Percentiles rank a stretch among this genome's conserved stretches.
Conservation (phyloP, 2,888 invertebrate genomes). For the Agrypnus murinus region DNA sequence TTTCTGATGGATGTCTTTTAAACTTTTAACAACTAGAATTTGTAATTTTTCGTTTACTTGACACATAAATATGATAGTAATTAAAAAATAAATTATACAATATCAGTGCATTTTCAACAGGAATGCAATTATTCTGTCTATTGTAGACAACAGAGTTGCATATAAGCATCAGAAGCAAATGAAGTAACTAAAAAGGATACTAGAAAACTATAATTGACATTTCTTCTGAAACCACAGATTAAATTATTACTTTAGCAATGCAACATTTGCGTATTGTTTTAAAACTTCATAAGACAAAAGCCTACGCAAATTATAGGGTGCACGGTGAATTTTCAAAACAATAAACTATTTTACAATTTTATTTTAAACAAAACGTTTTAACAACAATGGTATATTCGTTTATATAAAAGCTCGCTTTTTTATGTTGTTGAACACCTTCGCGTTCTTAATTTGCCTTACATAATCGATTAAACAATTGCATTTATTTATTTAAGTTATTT, state of each 20-base stretch:
- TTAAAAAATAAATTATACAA: too few species aligned
- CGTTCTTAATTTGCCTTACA: background rate
- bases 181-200: too few species aligned
- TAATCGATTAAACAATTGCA: background rate
- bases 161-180: too few species aligned
- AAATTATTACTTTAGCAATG: slow-evolving; percentile 10
- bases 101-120: too few species aligned
- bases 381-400: slow-evolving; percentile 21
- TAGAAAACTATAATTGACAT: slow-evolving; percentile 8
- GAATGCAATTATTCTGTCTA: too few species aligned
- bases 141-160: too few species aligned
- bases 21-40: too few species aligned
- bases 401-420: slow-evolving; percentile 1
- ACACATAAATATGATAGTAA: too few species aligned
- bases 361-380: slow-evolving; percentile 6
- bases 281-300: background rate
- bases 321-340: slow-evolving; percentile 13
- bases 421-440: slow-evolving; percentile 6
- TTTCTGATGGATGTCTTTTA: too few species aligned
- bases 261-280: slow-evolving; percentile 16
- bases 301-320: slow-evolving; percentile 23
- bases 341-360: slow-evolving; percentile 3
- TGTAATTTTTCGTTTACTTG: too few species aligned
- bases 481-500: slow-evolving; percentile 2
- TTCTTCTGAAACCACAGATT: background rate